These are phyloP conservation scores for Sycophila sp. DNA, from an alignment of 1,140 invertebrate species.

Conservation along the genomic window DNA sequence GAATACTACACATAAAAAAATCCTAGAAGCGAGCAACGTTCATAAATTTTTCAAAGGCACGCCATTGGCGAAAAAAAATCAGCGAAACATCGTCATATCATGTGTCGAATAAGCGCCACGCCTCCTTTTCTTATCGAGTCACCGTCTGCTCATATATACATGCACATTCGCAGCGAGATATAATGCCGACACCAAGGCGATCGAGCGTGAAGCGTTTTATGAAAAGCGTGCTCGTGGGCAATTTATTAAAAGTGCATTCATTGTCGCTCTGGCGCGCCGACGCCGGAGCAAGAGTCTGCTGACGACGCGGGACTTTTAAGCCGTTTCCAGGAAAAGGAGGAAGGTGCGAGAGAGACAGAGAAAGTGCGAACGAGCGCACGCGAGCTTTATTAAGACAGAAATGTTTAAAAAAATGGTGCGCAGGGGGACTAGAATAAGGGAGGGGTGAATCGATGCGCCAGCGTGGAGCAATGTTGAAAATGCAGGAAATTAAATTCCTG, in stretches of 20 bases:
- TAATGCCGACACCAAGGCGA: slow-evolving; percentile 18
- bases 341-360: neutral
- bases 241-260: slow-evolving; percentile 65
- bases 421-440: neutral
- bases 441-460: neutral
- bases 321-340: slow-evolving; percentile 38
- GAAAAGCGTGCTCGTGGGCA: slow-evolving; percentile 53
- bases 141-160: neutral
- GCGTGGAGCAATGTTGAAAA: slow-evolving; percentile 10
- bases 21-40: too few species aligned
- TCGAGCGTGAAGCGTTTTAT: slow-evolving; percentile 40
- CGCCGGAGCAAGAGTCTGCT: slow-evolving; percentile 44
- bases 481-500: slow-evolving; percentile 32
- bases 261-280: slow-evolving; percentile 48
- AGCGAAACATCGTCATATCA: neutral
- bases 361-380: slow-evolving; percentile 24
- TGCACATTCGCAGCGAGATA: neutral
- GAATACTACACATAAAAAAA: too few species aligned
- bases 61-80: neutral
- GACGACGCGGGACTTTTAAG: slow-evolving; percentile 52
- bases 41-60: too few species aligned
- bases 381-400: slow-evolving; percentile 31
- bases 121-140: too few species aligned
- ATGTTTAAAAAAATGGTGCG: slow-evolving; percentile 15
- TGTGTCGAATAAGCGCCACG: neutral